A percentile compares a stretch with the other conserved stretches of the same genome.
These are phyloP conservation scores for Nomada ruficornis DNA, from an alignment of 2,888 invertebrate genomes.

Conservation along the genomic window DNA sequence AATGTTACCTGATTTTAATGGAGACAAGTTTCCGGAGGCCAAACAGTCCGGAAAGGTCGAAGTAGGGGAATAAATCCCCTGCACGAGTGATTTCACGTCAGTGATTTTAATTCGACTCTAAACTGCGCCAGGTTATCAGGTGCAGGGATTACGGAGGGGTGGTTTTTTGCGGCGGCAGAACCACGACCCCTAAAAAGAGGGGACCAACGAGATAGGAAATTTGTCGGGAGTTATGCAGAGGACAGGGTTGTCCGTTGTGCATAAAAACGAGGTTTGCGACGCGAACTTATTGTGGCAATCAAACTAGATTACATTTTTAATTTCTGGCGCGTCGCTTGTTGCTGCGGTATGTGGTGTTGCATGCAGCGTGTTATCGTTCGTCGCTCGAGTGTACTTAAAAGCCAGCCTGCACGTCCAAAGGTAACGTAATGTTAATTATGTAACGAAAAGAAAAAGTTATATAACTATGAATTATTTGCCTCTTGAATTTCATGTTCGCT, in stretches of 20 bases:
- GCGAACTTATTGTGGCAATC: conserved; percentile 48
- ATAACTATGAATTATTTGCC: background rate
- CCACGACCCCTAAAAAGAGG: conserved; percentile 36
- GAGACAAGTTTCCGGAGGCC: conserved; percentile 39
- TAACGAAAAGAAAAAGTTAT: background rate
- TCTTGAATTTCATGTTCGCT: background rate
- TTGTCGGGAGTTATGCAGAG: conserved; percentile 44
- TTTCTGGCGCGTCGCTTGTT: conserved; percentile 22
- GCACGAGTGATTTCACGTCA: conserved; percentile 47
- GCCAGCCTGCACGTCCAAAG: background rate
- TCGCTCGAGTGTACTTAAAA: background rate
- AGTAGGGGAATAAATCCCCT: conserved; percentile 24
- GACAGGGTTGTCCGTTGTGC: conserved; percentile 46
- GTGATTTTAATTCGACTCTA: conserved; percentile 63
- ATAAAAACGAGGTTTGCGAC: conserved; percentile 43
- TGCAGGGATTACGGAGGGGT: conserved; percentile 55
- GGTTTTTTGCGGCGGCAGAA: conserved; percentile 49
- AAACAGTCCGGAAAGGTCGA: conserved; percentile 24
- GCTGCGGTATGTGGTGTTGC: conserved; percentile 10
- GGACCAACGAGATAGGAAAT: conserved; percentile 45
- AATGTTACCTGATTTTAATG: conserved; percentile 57
- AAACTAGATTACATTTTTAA: conserved; percentile 46
- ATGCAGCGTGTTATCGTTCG: background rate
- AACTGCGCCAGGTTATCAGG: conserved; percentile 54
- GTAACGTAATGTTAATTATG: background rate